Percentiles rank a stretch among this genome's conserved stretches.
These are phyloP conservation scores for Nomia melanderi DNA, from an alignment of 1,140 invertebrate species.

Conservation along the genomic window DNA sequence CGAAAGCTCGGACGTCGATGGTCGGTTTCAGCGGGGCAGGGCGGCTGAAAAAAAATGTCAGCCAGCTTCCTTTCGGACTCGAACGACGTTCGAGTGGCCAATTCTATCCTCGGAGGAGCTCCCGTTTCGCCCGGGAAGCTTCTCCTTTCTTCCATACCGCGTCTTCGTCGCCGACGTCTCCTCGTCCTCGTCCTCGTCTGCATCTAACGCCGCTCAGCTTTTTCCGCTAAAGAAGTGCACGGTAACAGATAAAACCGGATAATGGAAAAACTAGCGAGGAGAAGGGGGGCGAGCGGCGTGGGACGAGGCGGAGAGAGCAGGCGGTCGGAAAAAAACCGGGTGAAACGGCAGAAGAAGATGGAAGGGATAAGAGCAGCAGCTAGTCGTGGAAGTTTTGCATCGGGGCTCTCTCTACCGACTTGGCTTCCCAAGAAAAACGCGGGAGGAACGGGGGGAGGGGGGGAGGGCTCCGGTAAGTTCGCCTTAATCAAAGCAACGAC, in stretches of 20 bases:
- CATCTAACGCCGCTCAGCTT: not conserved
- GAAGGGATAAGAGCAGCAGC: slow-evolving; percentile 17
- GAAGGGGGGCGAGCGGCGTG: no score
- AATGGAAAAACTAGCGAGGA: slow-evolving; percentile 11
- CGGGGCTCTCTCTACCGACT: not conserved
- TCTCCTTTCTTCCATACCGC: no score
- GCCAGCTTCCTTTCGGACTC: not conserved
- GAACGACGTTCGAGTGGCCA: slow-evolving; percentile 7
- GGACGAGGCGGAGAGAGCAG: not conserved
- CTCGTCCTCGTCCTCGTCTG: not conserved
- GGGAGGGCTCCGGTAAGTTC: not conserved
- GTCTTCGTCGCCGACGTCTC: no score
- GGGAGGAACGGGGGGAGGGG: not conserved
- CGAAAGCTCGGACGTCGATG: not conserved
- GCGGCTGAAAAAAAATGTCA: not conserved
- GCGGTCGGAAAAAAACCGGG: not conserved
- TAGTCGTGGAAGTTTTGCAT: slow-evolving; percentile 5
- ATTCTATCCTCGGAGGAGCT: not conserved
- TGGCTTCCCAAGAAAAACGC: not conserved
- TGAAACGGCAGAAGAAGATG: slow-evolving; percentile 4
- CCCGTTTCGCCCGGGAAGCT: not conserved
- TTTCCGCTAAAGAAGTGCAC: slow-evolving; percentile 3
- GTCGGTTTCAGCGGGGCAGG: not conserved
- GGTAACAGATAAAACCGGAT: slow-evolving; percentile 17
- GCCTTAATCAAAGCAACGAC: slow-evolving; percentile 24